Evolutionary conservation across 2,797 vertebrate species (phyloP), one percentile per base, ranked within the genome.

Genomic region (Pangasius macronema): DNA sequence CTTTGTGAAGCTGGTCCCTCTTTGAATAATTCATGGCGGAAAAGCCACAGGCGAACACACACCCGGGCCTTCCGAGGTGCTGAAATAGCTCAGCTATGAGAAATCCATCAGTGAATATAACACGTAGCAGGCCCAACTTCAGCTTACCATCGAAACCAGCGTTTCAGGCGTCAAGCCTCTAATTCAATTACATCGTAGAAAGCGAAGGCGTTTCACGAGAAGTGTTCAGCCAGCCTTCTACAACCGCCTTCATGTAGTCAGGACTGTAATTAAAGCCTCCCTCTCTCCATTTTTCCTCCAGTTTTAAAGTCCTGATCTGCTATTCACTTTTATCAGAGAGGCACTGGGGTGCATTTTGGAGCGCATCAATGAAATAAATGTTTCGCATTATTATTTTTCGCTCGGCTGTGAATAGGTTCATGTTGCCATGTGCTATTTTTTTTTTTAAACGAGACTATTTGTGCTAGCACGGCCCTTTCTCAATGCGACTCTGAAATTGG

Each of bases 11-110:
- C 93, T 90, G 91, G 87, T 92, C 91, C 89, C 85, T 87, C 87
- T 93, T 91, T 96, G 95, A 96, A 96, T 96, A 95, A 96, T 95
- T 95, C 95, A 96, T 95, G 86, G 88, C 84, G 79, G 79, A 91
- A 93, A 91, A 92, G 94, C 94, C 94, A 94, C 93, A 92, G 94
- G 94, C 94, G 92, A 93, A 92, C 92, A 82, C 57, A 93, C 90
- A 90, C 88, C 72, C 92, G 89, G 92, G 88, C 87, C 82, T 84
- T 89, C 89, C 87, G 82, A 91, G 89, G 87, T 91, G 86, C 94
- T 92, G 93, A 93, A 92, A 92, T 92, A 92, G 93, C 95, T 92
- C 94, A 89, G 88, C 88, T 88, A 86, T 85, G 85, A 88, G 76
- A 84, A 85, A 89, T 88, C 85, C 90, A 85, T 85, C 85, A 90